phyloP scores from a whole-genome alignment of 2,113 vertebrate genomes.

The Pardalotus punctatus region DNA sequence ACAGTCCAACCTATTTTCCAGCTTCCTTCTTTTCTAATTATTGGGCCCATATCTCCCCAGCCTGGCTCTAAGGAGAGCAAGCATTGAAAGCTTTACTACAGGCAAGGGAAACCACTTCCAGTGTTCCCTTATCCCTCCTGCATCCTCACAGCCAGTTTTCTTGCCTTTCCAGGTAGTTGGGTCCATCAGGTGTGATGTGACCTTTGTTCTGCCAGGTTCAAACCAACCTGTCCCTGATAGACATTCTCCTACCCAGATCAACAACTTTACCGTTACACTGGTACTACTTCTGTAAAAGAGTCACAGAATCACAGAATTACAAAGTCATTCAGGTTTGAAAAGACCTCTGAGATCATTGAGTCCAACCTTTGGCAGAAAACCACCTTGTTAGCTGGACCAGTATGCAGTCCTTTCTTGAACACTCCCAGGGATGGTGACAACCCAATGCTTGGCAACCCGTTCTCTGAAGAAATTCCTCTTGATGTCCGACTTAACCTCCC shows the following conservation, averaged over 20 bases:
- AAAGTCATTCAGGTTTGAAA: not conserved
- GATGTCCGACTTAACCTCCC: not conserved
- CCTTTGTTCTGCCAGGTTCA: not conserved
- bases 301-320: not conserved
- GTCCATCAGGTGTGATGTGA: not conserved
- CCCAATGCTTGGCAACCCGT: not conserved
- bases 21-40: not conserved
- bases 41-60: not conserved
- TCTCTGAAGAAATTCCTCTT: not conserved
- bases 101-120: not conserved
- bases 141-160: not conserved
- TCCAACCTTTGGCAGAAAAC: not conserved
- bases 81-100: not conserved
- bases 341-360: not conserved
- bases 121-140: not conserved
- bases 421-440: not conserved
- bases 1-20: not conserved
- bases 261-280: not conserved
- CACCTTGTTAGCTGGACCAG: not conserved
- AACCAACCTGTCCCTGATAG: not conserved
- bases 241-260: not conserved
- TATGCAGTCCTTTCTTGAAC: not conserved
- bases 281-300: not conserved
- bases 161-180: not conserved
- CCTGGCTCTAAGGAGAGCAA: not conserved